Evolutionary conservation across 2,888 invertebrate genomes (phyloP), one percentile per base, ranked within the genome.

Genomic region (Lasioglossum vierecki): DNA sequence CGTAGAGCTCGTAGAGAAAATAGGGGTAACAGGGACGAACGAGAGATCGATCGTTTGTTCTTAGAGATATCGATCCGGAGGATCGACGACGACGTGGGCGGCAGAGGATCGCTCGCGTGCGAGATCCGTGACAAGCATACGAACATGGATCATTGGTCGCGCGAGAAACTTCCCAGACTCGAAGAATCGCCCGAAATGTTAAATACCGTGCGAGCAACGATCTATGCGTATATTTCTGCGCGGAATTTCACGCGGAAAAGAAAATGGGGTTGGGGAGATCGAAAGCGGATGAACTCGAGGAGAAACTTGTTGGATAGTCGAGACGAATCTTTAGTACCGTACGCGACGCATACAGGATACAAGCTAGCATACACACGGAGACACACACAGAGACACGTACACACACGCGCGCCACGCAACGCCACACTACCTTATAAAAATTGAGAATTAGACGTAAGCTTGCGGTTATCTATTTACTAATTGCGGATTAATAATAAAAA

Each of bases 381-480:
- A 15, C 30, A 60, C 35, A n/a, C 18, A 15, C 30, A 60, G n/a
- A n/a, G 35, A 26, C n/a, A 49, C 41, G 49, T 9, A 73, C 71
- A 60, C 77, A 13, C 26, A 8, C 6, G 5, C 63, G 30, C 63
- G 30, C 30, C 30, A 63, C 30, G 30, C 63, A 63, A 35, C 63
- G 63, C 30, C 63, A 63, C 82, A 78, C 82, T 85, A 88, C 86
- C 76, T 72, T 85, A 85, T 91, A 88, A 63, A 63, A 91, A 90
- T 91, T 89, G 88, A 91, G 87, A 86, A 86, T 87, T 92, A 91
- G 91, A 53, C 68, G 85, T 92, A 93, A 91, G 92, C 89, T 92
- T 92, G 90, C 91, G 91, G 91, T 92, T 92, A 94, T 92, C 91
- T 92, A 93, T 90, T 92, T 92, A 92, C 85, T 92, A 92, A 92